phyloP scores from a whole-genome alignment of 23 tunicate genomes.

The Trididemnum nubilum region DNA sequence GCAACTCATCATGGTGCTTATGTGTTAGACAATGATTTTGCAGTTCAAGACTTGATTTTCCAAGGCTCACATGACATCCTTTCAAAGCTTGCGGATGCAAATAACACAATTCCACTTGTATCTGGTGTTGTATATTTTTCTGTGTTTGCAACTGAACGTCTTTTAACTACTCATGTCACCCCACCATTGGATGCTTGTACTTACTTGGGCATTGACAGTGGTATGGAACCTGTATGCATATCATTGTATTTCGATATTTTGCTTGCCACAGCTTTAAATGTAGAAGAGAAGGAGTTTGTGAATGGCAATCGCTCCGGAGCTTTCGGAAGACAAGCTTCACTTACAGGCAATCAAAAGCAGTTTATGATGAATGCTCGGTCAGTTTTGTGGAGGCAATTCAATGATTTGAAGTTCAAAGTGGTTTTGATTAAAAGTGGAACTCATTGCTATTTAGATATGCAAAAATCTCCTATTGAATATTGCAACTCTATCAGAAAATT shows the following conservation, averaged over 20 bases:
- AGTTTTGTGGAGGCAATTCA: constrained; percentile 63
- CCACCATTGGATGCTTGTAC: constrained; percentile 92
- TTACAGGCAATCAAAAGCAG: constrained; percentile 5
- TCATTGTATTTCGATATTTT: constrained; percentile 90
- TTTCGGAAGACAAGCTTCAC: constrained; percentile 39
- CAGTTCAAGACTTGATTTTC: constrained; percentile 54
- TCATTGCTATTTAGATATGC: constrained; percentile 69
- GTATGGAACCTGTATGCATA: constrained; percentile 70
- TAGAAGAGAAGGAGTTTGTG: constrained; percentile 66
- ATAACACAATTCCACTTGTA: constrained; percentile 52
- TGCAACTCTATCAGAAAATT: constrained; percentile 11
- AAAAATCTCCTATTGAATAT: constrained; percentile 44
- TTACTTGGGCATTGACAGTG: constrained; percentile 86
- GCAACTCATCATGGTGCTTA: constrained; percentile 89
- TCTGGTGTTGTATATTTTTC: constrained; percentile 88
- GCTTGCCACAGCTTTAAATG: constrained; percentile 62
- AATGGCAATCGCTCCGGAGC: constrained; percentile 61
- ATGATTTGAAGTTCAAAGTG: constrained; percentile 41
- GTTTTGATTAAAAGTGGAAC: constrained; percentile 26
- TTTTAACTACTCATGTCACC: constrained; percentile 66
- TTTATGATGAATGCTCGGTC: constrained; percentile 64
- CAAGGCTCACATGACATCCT: constrained; percentile 56
- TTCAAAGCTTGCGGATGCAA: background rate
- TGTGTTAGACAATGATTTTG: constrained; percentile 37
- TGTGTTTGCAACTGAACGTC: constrained; percentile 56